Percentiles rank a stretch among this genome's conserved stretches.
Evolutionary conservation across 2,888 invertebrate species (phyloP).

Genomic region (Lycia hirtaria): DNA sequence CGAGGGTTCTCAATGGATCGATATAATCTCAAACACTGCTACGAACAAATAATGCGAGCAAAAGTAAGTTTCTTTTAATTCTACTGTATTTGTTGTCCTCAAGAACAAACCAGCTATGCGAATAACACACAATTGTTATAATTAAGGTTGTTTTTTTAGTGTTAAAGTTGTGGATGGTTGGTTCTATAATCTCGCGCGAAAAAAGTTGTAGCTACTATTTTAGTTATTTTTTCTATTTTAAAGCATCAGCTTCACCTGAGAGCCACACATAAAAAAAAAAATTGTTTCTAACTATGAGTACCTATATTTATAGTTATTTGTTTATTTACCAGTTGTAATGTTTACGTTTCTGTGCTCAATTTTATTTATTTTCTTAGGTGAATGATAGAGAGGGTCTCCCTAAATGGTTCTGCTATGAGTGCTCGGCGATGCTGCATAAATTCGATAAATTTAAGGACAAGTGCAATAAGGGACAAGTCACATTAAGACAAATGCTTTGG

Average conservation of each 20-base stretch:
- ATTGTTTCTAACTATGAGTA: too few relatives aligned
- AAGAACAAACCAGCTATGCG: background rate
- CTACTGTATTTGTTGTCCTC: background rate
- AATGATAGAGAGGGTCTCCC: slow-evolving; percentile 63
- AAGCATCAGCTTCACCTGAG: too few relatives aligned
- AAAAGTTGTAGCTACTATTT: too few relatives aligned
- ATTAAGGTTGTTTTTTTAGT: background rate
- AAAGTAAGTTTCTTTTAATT: slow-evolving; percentile 50
- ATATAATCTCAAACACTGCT: slow-evolving; percentile 56
- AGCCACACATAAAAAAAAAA: too few relatives aligned
- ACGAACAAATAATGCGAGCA: slow-evolving; percentile 60
- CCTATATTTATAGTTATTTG: too few relatives aligned
- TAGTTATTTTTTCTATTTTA: too few relatives aligned
- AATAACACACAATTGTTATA: background rate
- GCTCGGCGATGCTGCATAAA: slow-evolving; percentile 66
- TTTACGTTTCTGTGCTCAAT: too few relatives aligned
- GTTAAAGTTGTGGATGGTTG: background rate
- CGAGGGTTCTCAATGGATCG: slow-evolving; percentile 56
- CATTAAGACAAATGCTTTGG: slow-evolving; percentile 56
- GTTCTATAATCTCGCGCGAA: too few relatives aligned
- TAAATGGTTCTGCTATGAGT: slow-evolving; percentile 69
- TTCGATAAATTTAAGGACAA: slow-evolving; percentile 75
- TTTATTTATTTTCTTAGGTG: slow-evolving; percentile 43
- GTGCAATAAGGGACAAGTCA: slow-evolving; percentile 62
- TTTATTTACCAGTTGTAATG: background rate